These are phyloP conservation scores for Lanius collurio DNA, from an alignment of 2,113 vertebrate genomes.

Conservation along the genomic window DNA sequence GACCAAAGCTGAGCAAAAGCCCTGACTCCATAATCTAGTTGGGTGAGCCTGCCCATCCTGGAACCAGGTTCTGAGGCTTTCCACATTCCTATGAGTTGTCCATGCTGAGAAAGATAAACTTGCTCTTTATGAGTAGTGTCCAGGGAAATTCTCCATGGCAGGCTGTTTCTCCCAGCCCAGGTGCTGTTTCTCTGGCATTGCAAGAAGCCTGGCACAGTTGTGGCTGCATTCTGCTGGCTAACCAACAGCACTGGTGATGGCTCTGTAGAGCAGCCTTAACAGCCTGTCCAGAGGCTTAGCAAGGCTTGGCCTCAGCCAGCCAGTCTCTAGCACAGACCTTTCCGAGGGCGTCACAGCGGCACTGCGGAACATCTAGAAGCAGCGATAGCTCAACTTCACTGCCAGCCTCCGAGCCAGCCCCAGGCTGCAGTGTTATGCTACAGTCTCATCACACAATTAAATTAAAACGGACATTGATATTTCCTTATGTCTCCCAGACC, in stretches of 20 bases:
- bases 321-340: background rate
- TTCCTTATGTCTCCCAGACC: background rate
- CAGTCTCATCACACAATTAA: slow-evolving; percentile 3
- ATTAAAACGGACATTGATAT: slow-evolving; percentile 44
- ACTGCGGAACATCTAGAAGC: background rate
- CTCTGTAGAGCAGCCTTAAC: background rate
- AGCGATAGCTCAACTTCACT: background rate
- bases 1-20: background rate
- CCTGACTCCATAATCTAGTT: background rate
- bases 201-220: background rate
- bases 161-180: background rate
- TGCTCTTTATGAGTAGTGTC: background rate
- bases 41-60: background rate
- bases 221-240: background rate
- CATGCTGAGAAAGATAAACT: background rate
- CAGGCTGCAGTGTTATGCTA: background rate
- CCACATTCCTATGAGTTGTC: background rate
- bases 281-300: background rate
- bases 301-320: background rate
- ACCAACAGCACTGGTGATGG: background rate
- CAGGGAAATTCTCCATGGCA: background rate
- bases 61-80: background rate
- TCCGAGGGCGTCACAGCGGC: background rate
- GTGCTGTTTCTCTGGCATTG: background rate
- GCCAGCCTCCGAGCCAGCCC: background rate